Base-by-base conservation (phyloP, 2,113 vertebrate genomes). In the Halcyon malimbica region DNA sequence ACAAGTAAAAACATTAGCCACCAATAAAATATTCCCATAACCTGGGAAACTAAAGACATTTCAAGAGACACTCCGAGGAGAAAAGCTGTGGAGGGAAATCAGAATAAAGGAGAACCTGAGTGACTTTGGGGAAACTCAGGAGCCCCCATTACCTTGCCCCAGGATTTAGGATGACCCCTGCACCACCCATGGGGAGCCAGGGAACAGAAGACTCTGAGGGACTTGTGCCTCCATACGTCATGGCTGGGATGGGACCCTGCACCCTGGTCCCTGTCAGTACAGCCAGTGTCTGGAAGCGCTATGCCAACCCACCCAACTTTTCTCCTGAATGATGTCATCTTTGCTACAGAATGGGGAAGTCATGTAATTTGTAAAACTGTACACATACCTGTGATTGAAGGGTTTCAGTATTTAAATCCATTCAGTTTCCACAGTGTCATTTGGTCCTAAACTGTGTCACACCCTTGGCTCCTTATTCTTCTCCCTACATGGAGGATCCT, bases 221-320 rank as follows among this genome's bases (percentile, higher is more conserved):
- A 31, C 4, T 39, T 2, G 1, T 9, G 24, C 15, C 11, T 82
- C 35, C 10, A 28, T 13, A 51, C 12, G 3, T 6, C 3, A 21
- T n/a, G n/a, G 20, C 44, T 41, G 14, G 8, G 16, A 57, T 29
- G 8, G 5, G 18, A 57, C 6, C 18, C 23, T 64, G 13, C 28
- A n/a, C 23, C 13, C 33, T n/a, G 56, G 17, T 4, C 26, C 25
- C 33, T 37, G 14, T 21, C 2, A 1, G 42, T 13, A 23, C 18
- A 51, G 8, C 6, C 8, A 3, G 17, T n/a, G n/a, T n/a, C 51
- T 41, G 14, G 8, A 67, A 28, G 9, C 0, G 0, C 6, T 65
- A 11, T 1, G 3, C 5, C 17, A 48, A 67, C 6, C 6, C 12
- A 65, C n/a, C 2, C 25, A 62, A 4, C 46, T 73, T 68, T 83